Base-by-base conservation (phyloP, 2,797 vertebrate genomes). In the Myotis findleyi region DNA sequence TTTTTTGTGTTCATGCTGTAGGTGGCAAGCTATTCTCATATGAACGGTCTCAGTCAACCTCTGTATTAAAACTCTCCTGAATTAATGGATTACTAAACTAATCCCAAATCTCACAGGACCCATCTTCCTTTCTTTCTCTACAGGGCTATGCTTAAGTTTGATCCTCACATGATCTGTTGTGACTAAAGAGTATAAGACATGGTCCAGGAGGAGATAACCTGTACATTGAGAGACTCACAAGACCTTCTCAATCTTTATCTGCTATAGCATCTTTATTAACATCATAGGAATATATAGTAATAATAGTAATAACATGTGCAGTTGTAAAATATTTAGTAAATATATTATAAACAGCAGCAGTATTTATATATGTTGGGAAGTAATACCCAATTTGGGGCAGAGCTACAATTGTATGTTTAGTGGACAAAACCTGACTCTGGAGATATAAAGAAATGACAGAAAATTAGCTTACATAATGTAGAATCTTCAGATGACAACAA, bases 401-500 rank as follows among this genome's bases (percentile, higher is more conserved):
- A 91, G 16, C 6, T 55, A 68, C 11, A 2, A 73, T 47, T 77
- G 14, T 47, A 83, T 87, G 23, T 36, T 86, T 38, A 75, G 21
- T 36, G 53, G 30, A 21, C 3, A 30, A 64, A 81, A 73, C 36
- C 14, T 44, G 27, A 79, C 64, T 62, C 16, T 75, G n/a, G 25
- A 82, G 5, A n/a, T 82, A 69, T 3, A 81, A 68, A 86, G 33
- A 68, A 79, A 77, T 41, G 38, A 83, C 23, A 75, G 47, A 79
- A 92, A 94, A 93, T 36, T 71, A 72, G 9, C 51, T 89, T 84
- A 55, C 68, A 38, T 49, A 77, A 62, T 23, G 16, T 57, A 76
- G 59, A 92, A 33, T 81, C n/a, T 20, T 95, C 27, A 77, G 80
- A 59, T 64, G 41, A 88, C 6, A 86, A 44, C 5, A 77, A 84